A percentile compares a stretch with the other conserved stretches of the same genome.
Conservation (phyloP, 2,113 vertebrate genomes). For the Muntiacus muntjak region DNA sequence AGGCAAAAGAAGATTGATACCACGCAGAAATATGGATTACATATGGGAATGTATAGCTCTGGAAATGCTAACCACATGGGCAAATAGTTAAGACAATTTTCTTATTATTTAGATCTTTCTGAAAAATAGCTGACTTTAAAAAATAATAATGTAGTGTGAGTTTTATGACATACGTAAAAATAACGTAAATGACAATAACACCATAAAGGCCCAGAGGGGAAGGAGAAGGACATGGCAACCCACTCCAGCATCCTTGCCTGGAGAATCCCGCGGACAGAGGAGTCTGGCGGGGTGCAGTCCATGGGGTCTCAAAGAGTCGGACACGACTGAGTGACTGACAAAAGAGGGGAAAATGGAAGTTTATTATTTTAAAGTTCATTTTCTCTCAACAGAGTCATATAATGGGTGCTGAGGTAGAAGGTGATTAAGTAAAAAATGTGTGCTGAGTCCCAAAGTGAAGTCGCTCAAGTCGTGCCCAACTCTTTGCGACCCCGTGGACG, state of each 20-base stretch:
- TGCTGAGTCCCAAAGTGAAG: not conserved
- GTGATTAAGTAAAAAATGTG: not conserved
- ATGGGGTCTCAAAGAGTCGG: not conserved
- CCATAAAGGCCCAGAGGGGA: not conserved
- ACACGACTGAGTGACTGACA: not conserved
- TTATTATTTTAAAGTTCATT: not conserved
- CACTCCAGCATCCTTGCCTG: rapidly evolving
- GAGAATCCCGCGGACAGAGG: rapidly evolving
- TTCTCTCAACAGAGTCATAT: too few species aligned
- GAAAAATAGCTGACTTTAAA: not conserved
- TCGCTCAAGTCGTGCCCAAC: too few species aligned
- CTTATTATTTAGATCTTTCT: not conserved
- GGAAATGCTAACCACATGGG: not conserved
- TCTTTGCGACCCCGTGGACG: too few species aligned
- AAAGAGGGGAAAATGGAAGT: not conserved
- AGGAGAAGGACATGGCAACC: not conserved
- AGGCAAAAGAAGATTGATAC: not conserved
- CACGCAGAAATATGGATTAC: not conserved
- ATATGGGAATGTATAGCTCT: not conserved
- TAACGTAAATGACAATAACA: not conserved
- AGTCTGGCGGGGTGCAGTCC: not conserved
- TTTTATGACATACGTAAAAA: not conserved
- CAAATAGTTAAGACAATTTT: not conserved
- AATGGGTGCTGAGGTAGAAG: not conserved
- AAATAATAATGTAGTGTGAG: not conserved